Percentiles rank a stretch among this genome's conserved stretches.
phyloP scores from a whole-genome alignment of 2,797 vertebrate genomes.

The Thunnus albacares region DNA sequence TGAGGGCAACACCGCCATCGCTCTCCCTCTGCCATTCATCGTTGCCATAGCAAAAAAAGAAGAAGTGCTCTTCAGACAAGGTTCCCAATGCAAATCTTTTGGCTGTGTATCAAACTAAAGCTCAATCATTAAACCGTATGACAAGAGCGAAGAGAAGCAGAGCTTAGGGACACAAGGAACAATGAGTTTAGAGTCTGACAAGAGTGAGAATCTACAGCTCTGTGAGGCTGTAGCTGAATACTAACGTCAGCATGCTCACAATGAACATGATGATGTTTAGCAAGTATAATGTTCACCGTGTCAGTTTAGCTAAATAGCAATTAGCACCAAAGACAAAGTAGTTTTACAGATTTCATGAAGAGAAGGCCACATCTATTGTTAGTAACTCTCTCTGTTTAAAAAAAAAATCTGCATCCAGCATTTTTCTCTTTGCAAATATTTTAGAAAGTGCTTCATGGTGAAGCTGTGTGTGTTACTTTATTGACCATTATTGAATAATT shows the following conservation, averaged over 20 bases:
- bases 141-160: slow-evolving; percentile 4
- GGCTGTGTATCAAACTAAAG: slow-evolving; percentile 8
- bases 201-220: not conserved
- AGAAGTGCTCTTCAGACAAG: not conserved
- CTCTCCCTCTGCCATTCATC: slow-evolving; percentile 15
- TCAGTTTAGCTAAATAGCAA: too few relatives aligned
- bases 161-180: slow-evolving; percentile 1
- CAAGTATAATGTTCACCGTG: too few relatives aligned
- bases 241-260: too few relatives aligned
- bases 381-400: too few relatives aligned
- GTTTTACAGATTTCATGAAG: too few relatives aligned
- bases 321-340: not conserved
- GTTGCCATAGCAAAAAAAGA: slow-evolving; percentile 11
- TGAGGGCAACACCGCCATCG: slow-evolving; percentile 5
- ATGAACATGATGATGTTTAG: too few relatives aligned
- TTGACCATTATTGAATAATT: too few relatives aligned
- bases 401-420: not conserved
- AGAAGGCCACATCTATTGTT: too few relatives aligned
- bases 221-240: not conserved
- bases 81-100: slow-evolving; percentile 24
- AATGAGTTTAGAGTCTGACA: not conserved
- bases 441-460: not conserved
- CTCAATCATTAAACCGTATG: slow-evolving; percentile 21
- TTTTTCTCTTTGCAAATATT: not conserved
- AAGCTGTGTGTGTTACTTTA: too few relatives aligned